phyloP scores from a whole-genome alignment of 2,113 vertebrate genomes.

The Emydocephalus ijimae region DNA sequence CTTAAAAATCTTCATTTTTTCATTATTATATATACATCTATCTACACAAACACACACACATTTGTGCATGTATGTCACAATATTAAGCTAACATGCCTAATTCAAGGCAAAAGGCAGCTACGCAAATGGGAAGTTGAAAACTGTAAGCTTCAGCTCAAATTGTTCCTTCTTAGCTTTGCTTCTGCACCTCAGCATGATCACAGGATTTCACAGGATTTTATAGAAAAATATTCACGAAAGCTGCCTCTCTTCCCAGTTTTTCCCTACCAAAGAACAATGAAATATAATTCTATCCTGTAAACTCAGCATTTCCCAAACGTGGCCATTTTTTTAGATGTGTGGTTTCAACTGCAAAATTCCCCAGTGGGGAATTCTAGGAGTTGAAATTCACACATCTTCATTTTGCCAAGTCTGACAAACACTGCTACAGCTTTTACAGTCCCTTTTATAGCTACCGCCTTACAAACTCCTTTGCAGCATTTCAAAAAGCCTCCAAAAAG shows the following conservation, averaged over 20 bases:
- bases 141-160: background rate
- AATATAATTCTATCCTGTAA: background rate
- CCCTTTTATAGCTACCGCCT: background rate
- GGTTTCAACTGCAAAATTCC: background rate
- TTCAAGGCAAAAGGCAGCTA: background rate
- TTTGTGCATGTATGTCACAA: background rate
- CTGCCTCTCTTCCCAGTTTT: background rate
- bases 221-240: background rate
- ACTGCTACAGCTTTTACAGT: background rate
- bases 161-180: background rate
- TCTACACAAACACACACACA: background rate
- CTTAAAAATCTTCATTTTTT: background rate
- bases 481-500: background rate
- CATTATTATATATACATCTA: background rate
- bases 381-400: background rate
- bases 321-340: background rate
- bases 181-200: background rate
- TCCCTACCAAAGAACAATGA: background rate
- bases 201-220: background rate
- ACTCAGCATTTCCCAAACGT: background rate
- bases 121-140: too few species aligned
- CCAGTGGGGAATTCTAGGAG: background rate
- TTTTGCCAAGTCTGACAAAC: background rate
- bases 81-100: background rate
- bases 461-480: background rate